phyloP scores from a whole-genome alignment of 64 coral and sea anemone species.

The Pocillopora damicornis region DNA sequence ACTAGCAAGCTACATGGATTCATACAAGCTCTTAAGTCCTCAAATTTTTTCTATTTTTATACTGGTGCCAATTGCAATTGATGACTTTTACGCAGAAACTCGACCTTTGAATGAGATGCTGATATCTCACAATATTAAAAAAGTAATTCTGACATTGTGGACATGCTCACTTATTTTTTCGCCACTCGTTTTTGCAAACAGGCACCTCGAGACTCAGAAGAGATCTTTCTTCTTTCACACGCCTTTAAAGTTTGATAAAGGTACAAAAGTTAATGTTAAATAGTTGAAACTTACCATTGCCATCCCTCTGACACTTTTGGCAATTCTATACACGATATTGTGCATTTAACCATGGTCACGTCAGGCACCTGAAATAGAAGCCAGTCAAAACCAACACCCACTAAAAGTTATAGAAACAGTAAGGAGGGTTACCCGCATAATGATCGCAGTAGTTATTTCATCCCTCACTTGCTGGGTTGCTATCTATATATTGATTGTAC shows the following conservation, averaged over 20 bases:
- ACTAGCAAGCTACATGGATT: not conserved
- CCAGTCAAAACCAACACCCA: not conserved
- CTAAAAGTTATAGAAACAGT: not conserved
- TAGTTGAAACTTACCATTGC: fast-evolving
- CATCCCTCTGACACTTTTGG: not conserved
- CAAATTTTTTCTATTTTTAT: not conserved
- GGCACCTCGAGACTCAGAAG: not conserved
- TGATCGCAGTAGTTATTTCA: not conserved
- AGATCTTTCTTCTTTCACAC: not conserved
- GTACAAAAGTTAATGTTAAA: not conserved
- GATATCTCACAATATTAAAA: not conserved
- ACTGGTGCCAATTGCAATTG: not conserved
- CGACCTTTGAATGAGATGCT: not conserved
- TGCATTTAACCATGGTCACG: not conserved
- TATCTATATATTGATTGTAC: not conserved
- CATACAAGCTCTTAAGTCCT: not conserved
- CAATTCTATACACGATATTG: not conserved
- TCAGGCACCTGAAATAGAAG: not conserved
- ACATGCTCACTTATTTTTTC: not conserved
- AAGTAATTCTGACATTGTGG: not conserved
- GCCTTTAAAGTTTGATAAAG: not conserved
- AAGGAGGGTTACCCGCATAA: not conserved
- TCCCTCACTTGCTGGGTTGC: not conserved
- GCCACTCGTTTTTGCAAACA: not conserved
- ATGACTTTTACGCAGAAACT: not conserved